Conservation (phyloP, 2,113 vertebrate species). For the Pseudolaguvia tuberculata region DNA sequence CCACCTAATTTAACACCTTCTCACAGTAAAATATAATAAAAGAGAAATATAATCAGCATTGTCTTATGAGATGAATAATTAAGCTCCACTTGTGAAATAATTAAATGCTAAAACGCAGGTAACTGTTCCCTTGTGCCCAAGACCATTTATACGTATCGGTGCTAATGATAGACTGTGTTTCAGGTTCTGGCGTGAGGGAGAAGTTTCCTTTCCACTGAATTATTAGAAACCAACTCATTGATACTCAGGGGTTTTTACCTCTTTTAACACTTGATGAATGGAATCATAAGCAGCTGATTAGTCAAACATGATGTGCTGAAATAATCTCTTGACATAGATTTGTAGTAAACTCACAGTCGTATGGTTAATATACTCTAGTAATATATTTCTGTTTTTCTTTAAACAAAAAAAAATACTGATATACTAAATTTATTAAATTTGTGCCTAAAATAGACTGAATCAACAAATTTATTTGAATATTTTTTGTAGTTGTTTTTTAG, state of each 20-base stretch:
- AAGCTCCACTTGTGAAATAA: neutral
- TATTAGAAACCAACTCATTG: neutral
- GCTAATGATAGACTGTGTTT: neutral
- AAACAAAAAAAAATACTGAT: too few species aligned
- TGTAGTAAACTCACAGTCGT: neutral
- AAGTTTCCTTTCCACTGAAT: neutral
- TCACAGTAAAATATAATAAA: conserved; percentile 8
- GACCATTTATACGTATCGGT: neutral
- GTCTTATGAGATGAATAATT: conserved; percentile 15
- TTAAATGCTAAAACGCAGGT: neutral
- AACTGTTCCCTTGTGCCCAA: neutral
- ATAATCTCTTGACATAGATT: neutral
- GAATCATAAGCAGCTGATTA: conserved; percentile 5
- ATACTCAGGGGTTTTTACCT: neutral
- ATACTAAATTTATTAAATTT: too few species aligned
- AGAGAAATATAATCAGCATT: conserved; percentile 7
- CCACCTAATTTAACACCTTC: neutral
- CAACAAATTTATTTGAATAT: too few species aligned
- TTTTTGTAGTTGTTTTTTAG: too few species aligned
- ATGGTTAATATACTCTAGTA: too few species aligned
- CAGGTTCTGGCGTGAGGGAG: neutral
- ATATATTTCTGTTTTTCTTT: too few species aligned
- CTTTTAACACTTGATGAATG: neutral
- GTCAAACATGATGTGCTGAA: neutral
- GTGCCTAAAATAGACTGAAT: too few species aligned